Conservation (phyloP, 2,888 invertebrate genomes). For the Hecatera dysodea region DNA sequence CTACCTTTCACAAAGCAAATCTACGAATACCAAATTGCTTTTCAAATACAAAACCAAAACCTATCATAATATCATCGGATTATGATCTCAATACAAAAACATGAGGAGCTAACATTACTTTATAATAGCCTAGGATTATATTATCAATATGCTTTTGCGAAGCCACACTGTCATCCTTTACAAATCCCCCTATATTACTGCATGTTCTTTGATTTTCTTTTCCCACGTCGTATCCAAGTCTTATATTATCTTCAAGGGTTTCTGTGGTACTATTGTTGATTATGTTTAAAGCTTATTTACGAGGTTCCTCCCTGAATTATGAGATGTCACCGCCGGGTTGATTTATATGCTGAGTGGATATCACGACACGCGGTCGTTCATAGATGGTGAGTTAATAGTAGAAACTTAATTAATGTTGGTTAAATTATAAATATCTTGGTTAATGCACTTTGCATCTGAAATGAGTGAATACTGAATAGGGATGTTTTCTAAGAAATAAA, state of each 20-base stretch:
- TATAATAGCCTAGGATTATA: slow-evolving; percentile 33
- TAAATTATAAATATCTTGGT: not conserved
- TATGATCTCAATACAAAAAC: not conserved
- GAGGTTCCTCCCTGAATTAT: slow-evolving; percentile 61
- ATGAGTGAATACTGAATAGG: not conserved
- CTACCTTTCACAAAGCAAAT: not conserved
- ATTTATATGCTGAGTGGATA: slow-evolving; percentile 56
- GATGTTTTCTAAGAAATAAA: too few relatives aligned
- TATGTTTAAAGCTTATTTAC: slow-evolving; percentile 66
- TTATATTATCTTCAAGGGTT: slow-evolving; percentile 58
- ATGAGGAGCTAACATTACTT: slow-evolving; percentile 2
- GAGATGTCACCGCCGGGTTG: slow-evolving; percentile 62
- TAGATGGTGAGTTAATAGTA: slow-evolving; percentile 36
- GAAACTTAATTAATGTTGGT: slow-evolving; percentile 49
- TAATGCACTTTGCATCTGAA: not conserved
- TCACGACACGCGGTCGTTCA: slow-evolving; percentile 49
- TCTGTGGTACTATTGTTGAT: slow-evolving; percentile 66
- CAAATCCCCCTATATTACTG: slow-evolving; percentile 41
- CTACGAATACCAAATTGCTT: not conserved
- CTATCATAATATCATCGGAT: slow-evolving; percentile 7
- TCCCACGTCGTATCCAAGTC: slow-evolving; percentile 50
- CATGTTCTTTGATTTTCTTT: slow-evolving; percentile 31
- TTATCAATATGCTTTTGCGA: slow-evolving; percentile 33
- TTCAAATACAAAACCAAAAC: not conserved
- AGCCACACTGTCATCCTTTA: slow-evolving; percentile 21